Conservation (phyloP, 2,888 invertebrate species). For the Conus canariensis region DNA sequence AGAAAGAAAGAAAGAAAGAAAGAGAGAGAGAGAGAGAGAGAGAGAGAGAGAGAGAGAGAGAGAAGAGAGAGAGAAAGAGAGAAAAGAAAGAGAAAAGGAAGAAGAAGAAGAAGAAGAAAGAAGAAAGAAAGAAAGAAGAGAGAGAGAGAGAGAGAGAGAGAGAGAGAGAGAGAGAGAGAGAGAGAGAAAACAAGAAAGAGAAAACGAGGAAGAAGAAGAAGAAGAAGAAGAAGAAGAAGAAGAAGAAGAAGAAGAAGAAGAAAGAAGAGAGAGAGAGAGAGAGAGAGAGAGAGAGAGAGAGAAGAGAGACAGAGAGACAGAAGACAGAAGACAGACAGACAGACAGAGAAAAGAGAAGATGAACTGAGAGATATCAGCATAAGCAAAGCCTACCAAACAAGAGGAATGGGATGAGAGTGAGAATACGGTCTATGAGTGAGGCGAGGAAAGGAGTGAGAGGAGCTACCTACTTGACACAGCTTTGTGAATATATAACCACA, state of each 20-base stretch:
- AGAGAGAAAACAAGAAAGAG: not conserved
- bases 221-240: too few species aligned
- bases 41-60: not conserved
- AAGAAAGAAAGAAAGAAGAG: not conserved
- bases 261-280: too few species aligned
- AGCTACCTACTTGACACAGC: too few species aligned
- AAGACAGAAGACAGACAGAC: not conserved
- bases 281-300: too few species aligned
- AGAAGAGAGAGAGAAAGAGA: not conserved
- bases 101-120: not conserved
- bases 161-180: not conserved
- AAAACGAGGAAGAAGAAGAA: not conserved
- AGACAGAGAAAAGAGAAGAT: not conserved
- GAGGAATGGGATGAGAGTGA: conserved; percentile 7
- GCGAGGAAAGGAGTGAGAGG: not conserved
- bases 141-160: too few species aligned
- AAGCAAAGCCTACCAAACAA: not conserved
- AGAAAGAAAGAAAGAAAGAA: too few species aligned
- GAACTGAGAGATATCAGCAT: not conserved
- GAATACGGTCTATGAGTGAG: not conserved
- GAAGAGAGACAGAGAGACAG: conserved; percentile 1
- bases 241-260: too few species aligned
- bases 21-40: too few species aligned
- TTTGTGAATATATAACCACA: too few species aligned
- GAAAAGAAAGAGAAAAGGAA: not conserved